phyloP scores from a whole-genome alignment of 2,797 vertebrate genomes.

The Clarias pachynema region DNA sequence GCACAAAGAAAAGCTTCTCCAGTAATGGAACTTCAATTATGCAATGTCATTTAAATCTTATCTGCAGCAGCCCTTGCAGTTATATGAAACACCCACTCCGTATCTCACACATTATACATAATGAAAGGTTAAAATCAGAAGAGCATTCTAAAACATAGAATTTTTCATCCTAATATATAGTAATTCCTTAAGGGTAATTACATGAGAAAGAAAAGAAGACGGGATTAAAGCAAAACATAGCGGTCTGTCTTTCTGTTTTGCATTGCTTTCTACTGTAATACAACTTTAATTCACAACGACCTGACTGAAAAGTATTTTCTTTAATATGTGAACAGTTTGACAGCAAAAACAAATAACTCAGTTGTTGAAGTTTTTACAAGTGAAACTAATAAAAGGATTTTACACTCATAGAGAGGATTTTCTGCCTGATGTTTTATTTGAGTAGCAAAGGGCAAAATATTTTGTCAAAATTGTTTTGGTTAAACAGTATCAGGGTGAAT shows the following conservation, averaged over 20 bases:
- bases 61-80: constrained; percentile 25
- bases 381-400: too few relatives aligned
- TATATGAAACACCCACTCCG: constrained; percentile 21
- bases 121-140: constrained; percentile 13
- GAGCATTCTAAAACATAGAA: not conserved
- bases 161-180: not conserved
- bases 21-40: constrained; percentile 14
- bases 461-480: too few relatives aligned
- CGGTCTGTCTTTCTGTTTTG: not conserved
- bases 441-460: too few relatives aligned
- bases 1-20: not conserved
- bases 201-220: not conserved
- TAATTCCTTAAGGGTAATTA: not conserved
- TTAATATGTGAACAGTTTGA: not conserved
- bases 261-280: not conserved
- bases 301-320: not conserved
- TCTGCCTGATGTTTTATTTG: too few relatives aligned
- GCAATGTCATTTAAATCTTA: constrained; percentile 14
- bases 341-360: too few relatives aligned
- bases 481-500: too few relatives aligned
- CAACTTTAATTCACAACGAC: not conserved
- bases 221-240: not conserved
- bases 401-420: too few relatives aligned
- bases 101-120: constrained; percentile 13
- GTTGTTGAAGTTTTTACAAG: too few relatives aligned